Evolutionary conservation across 2,797 vertebrate genomes (phyloP).

Genomic region (Acomys russatus): DNA sequence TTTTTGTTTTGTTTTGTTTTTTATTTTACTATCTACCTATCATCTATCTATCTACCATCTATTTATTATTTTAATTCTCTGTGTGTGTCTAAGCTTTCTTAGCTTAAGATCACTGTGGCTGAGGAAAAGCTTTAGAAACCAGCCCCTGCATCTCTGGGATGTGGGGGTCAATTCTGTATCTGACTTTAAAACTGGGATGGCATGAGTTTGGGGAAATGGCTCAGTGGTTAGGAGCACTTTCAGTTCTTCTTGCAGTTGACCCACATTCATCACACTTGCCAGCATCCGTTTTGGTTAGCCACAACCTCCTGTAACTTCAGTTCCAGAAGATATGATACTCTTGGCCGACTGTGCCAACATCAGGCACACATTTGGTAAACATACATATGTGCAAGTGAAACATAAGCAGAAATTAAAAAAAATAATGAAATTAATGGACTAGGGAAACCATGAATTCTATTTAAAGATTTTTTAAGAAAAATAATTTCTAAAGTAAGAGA

Average conservation of each 20-base stretch:
- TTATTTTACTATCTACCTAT: no score
- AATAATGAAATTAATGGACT: neutral
- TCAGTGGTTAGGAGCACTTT: neutral
- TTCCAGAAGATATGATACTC: neutral
- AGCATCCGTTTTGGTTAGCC: neutral
- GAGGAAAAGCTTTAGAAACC: slow-evolving; percentile 67
- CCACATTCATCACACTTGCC: neutral
- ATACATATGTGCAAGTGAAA: neutral
- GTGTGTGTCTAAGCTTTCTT: slow-evolving; percentile 72
- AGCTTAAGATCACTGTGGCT: slow-evolving; percentile 21
- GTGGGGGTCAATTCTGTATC: neutral
- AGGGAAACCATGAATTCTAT: neutral
- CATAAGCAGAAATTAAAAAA: neutral
- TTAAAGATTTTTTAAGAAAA: slow-evolving; percentile 39
- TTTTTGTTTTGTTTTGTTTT: no score
- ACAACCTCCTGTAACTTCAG: neutral
- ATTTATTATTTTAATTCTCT: slow-evolving; percentile 41
- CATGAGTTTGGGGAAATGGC: no score
- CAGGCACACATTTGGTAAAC: neutral
- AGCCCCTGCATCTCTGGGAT: slow-evolving; percentile 15
- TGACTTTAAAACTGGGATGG: slow-evolving; percentile 47
- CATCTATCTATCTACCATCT: no score
- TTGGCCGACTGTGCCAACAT: neutral
- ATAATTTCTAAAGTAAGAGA: neutral
- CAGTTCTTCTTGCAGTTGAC: neutral